Conservation (phyloP, 2,888 invertebrate genomes). For the Drosophila macrospina region DNA sequence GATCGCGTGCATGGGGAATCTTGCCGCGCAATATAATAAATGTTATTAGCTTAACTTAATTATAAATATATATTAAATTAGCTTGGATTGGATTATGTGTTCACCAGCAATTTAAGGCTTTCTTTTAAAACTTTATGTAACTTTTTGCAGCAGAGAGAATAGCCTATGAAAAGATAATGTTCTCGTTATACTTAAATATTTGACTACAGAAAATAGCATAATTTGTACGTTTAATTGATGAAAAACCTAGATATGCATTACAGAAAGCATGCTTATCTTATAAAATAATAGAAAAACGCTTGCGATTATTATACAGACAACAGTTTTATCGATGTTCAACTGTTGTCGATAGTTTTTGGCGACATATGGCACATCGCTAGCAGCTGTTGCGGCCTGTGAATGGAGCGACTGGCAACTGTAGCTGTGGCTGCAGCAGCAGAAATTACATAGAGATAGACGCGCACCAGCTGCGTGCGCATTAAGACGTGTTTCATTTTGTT, state of each 20-base stretch:
- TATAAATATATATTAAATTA: not conserved
- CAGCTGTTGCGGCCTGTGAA: slow-evolving; percentile 28
- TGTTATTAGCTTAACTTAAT: not conserved
- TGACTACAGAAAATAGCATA: too few species aligned
- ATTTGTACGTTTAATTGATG: not conserved
- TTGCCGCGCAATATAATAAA: too few species aligned
- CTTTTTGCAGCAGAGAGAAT: not conserved
- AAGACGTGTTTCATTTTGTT: slow-evolving; percentile 58
- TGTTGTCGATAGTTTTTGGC: slow-evolving; percentile 33
- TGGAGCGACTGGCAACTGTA: slow-evolving; percentile 26
- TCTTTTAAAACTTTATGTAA: not conserved
- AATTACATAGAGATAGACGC: slow-evolving; percentile 55
- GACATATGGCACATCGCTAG: slow-evolving; percentile 32
- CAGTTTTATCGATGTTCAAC: slow-evolving; percentile 3
- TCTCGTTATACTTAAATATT: too few species aligned
- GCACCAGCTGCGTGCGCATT: slow-evolving; percentile 71
- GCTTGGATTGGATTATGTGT: not conserved
- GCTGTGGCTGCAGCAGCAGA: slow-evolving; percentile 47
- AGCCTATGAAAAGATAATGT: too few species aligned
- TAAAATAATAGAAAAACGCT: too few species aligned
- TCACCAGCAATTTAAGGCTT: not conserved
- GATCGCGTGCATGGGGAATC: slow-evolving; percentile 23
- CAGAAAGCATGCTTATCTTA: not conserved
- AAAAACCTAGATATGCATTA: not conserved
- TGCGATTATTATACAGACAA: not conserved